Conservation (phyloP, 2,113 vertebrate species). For the Gallinago paraguaiae region DNA sequence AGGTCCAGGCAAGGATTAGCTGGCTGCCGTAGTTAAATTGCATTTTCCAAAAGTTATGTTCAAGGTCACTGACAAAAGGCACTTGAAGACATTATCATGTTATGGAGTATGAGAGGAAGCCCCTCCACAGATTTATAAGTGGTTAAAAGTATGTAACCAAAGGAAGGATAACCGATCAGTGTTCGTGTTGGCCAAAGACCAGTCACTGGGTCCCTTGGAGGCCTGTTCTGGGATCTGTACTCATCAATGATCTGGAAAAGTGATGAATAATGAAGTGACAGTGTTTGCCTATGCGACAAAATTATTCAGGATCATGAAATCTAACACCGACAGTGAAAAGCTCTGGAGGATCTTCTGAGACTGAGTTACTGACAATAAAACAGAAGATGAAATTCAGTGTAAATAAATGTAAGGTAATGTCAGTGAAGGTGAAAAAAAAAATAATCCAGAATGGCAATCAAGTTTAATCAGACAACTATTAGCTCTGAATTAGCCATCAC, state of each 20-base stretch:
- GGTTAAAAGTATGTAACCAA: not conserved
- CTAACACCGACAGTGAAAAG: slow-evolving; percentile 56
- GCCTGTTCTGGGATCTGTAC: not conserved
- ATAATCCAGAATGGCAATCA: not conserved
- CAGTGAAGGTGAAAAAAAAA: slow-evolving; percentile 6
- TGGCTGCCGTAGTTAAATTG: not conserved
- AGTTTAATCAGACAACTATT: not conserved
- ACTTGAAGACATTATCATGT: not conserved
- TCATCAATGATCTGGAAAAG: slow-evolving; percentile 1
- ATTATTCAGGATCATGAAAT: slow-evolving; percentile 68
- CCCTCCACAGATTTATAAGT: not conserved
- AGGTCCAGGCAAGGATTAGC: not conserved
- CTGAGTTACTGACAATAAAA: slow-evolving; percentile 41
- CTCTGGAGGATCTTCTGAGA: slow-evolving; percentile 47
- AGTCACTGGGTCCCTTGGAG: not conserved
- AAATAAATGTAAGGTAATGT: slow-evolving; percentile 28
- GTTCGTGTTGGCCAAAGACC: not conserved
- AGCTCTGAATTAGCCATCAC: not conserved
- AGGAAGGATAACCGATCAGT: not conserved
- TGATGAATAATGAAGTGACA: slow-evolving; percentile 50
- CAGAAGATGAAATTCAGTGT: slow-evolving; percentile 55
- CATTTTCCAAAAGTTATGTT: not conserved
- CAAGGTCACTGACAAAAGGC: not conserved
- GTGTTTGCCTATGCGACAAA: slow-evolving; percentile 52
- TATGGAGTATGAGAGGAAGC: not conserved